These are phyloP conservation scores for Petrolisthes cinctipes DNA, from an alignment of 2,888 invertebrate genomes.

Conservation along the genomic window DNA sequence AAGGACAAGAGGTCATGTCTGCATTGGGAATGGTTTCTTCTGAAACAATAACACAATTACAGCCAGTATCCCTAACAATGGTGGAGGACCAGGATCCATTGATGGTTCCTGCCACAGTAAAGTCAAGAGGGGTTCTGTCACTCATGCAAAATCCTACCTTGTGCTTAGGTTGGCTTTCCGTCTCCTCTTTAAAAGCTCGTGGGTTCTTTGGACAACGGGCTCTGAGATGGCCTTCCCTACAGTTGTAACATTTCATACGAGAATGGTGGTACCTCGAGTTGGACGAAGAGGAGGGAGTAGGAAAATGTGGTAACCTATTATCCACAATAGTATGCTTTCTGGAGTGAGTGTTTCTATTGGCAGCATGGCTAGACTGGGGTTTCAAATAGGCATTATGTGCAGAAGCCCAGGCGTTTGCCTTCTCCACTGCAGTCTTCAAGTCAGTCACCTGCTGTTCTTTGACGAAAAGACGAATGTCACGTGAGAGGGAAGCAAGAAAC, in stretches of 20 bases:
- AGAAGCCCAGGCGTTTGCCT: slow-evolving; percentile 21
- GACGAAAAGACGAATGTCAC: not conserved
- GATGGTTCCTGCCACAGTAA: not conserved
- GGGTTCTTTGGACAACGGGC: not conserved
- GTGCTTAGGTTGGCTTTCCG: not conserved
- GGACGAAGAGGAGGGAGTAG: not conserved
- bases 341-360: not conserved
- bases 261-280: not conserved
- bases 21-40: slow-evolving; percentile 5
- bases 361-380: not conserved
- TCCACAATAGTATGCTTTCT: not conserved
- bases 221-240: not conserved
- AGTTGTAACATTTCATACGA: slow-evolving; percentile 15
- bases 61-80: slow-evolving; percentile 14
- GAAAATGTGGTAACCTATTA: too few relatives aligned
- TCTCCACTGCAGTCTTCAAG: not conserved
- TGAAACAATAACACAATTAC: slow-evolving; percentile 23
- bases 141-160: slow-evolving; percentile 1
- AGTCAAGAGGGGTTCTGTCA: not conserved
- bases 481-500: slow-evolving; percentile 11
- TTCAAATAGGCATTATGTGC: slow-evolving; percentile 30
- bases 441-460: slow-evolving; percentile 22
- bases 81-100: slow-evolving; percentile 13
- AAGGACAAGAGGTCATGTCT: not conserved
- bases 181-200: not conserved